Conservation (phyloP, 1,140 invertebrate genomes). For the Caenorhabditis brenneri region DNA sequence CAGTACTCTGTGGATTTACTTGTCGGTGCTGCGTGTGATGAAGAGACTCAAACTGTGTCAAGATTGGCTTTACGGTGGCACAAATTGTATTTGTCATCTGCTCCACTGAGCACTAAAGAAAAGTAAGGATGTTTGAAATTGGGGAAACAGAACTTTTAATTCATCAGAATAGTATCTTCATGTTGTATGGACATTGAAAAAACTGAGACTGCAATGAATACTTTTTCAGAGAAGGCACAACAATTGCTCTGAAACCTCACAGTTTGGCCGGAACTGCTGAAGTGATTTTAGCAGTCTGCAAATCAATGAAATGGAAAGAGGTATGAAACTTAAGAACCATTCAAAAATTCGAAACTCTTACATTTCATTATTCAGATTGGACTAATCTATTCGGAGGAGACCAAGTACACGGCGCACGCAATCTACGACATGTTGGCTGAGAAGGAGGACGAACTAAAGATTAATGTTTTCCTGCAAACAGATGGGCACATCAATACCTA, state of each 20-base stretch:
- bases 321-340: neutral
- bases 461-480: slow-evolving; percentile 15
- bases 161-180: too few species aligned
- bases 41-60: slow-evolving; percentile 19
- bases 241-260: slow-evolving; percentile 1
- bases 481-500: neutral
- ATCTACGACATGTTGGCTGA: slow-evolving; percentile 24
- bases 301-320: slow-evolving; percentile 34
- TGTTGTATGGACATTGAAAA: too few species aligned
- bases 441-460: slow-evolving; percentile 7
- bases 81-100: neutral
- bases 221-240: slow-evolving; percentile 10
- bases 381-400: slow-evolving; percentile 5
- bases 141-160: too few species aligned
- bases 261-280: slow-evolving; percentile 28
- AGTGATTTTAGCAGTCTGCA: neutral
- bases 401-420: slow-evolving; percentile 30
- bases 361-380: neutral
- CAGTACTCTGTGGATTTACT: slow-evolving; percentile 23
- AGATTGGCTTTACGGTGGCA: neutral
- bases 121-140: too few species aligned
- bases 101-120: slow-evolving; percentile 6
- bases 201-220: too few species aligned
- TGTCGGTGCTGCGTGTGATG: slow-evolving; percentile 32
- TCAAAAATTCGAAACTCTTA: neutral